Percentiles rank a stretch among this genome's conserved stretches.
These are phyloP conservation scores for Hemiscyllium ocellatum DNA, from an alignment of 2,113 vertebrate genomes.

Conservation along the genomic window DNA sequence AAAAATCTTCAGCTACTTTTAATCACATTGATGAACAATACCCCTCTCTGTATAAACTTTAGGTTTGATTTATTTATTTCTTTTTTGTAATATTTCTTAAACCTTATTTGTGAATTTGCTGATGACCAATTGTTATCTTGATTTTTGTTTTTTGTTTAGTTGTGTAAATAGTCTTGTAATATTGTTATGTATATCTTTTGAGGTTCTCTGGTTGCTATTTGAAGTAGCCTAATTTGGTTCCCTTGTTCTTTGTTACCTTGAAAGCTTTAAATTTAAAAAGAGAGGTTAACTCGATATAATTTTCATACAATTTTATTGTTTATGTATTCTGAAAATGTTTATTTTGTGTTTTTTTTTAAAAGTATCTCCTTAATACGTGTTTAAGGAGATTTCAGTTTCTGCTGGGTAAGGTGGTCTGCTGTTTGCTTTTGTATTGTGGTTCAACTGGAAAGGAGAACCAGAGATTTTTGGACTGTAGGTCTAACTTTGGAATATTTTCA, in stretches of 20 bases:
- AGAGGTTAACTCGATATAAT: slow-evolving; percentile 35
- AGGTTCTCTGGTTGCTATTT: slow-evolving; percentile 30
- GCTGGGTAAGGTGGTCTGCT: slow-evolving; percentile 15
- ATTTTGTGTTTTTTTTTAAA: slow-evolving; percentile 32
- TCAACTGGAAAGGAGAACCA: slow-evolving; percentile 15
- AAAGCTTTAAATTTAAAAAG: slow-evolving; percentile 36
- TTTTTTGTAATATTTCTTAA: slow-evolving; percentile 40
- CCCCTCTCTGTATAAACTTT: slow-evolving; percentile 36
- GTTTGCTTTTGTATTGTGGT: slow-evolving; percentile 20
- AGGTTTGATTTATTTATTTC: slow-evolving; percentile 32
- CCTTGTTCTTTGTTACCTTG: slow-evolving; percentile 30
- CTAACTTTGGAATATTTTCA: slow-evolving; percentile 33
- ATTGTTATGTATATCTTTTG: slow-evolving; percentile 26
- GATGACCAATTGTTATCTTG: slow-evolving; percentile 43
- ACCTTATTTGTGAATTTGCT: slow-evolving; percentile 38
- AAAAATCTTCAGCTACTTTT: slow-evolving; percentile 33
- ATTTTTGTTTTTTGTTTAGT: slow-evolving; percentile 3
- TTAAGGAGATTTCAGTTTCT: slow-evolving; percentile 22
- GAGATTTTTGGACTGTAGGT: slow-evolving; percentile 22
- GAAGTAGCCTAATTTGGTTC: slow-evolving; percentile 29
- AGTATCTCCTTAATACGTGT: not conserved
- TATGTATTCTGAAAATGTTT: slow-evolving; percentile 34
- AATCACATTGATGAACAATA: slow-evolving; percentile 31
- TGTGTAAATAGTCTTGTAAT: slow-evolving; percentile 44
- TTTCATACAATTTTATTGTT: slow-evolving; percentile 37